Evolutionary conservation across 2,888 invertebrate species (phyloP), one percentile per base, ranked within the genome.

Genomic region (Temnothorax unifasciatus): DNA sequence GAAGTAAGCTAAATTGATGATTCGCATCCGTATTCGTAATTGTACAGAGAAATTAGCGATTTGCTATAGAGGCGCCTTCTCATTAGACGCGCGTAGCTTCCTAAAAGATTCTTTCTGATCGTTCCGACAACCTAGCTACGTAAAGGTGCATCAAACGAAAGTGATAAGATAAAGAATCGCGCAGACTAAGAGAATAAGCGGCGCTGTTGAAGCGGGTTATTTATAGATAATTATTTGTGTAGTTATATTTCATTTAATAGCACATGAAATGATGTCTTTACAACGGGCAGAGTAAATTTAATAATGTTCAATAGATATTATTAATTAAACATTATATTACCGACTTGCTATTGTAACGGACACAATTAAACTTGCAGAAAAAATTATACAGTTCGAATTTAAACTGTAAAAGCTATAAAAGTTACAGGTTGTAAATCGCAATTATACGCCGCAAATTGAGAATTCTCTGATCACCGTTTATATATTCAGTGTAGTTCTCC

Each of bases 81-180:
- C 47, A 59, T 79, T 79, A 79, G 44, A 57, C 54, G 38, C 44
- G 25, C 38, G 11, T 41, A 76, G 76, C 25, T 38, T 69, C n/a
- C 25, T 57, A 69, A 77, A 57, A 54, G 52, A 54, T 69, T 57
- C 41, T 38, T 25, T 73, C 73, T 59, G 47, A 18, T 9, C 71
- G 57, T 44, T 44, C 15, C 47, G 29, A 75, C 74, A 34, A n/a
- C 15, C 29, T 3, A n/a, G 29, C n/a, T 44, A 25, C 44, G n/a
- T 57, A 57, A 79, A 79, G n/a, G 29, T 71, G 29, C 34, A 57
- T 18, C 44, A 77, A 77, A 47, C 74, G n/a, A 73, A 73, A 59
- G 21, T 44, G 75, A 79, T 34, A 59, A 73, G 21, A 77, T 44
- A 73, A 74, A 79, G 13, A 3, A 9, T 18, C 11, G 50, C 68